Base-by-base conservation (phyloP, 2,113 vertebrate species). In the Pionites leucogaster region DNA sequence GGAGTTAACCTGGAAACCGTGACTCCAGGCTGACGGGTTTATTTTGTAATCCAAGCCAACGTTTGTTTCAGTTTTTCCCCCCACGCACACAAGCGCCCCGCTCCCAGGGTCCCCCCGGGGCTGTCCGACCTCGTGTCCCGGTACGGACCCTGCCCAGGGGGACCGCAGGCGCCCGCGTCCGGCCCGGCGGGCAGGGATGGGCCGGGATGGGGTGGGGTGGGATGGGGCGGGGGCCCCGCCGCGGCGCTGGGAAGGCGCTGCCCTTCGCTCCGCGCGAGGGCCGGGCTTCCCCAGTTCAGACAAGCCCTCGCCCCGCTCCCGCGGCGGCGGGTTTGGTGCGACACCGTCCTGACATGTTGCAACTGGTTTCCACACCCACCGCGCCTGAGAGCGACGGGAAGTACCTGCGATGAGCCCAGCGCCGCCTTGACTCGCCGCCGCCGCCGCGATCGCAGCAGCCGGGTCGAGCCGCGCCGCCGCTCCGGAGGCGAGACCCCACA, bases 351-450 rank as follows among this genome's bases (percentile, higher is more conserved):
- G 86, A 97, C 99, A 98, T 99, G 99, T 98, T 95, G 97, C 96
- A 97, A 98, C 99, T 97, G 90, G 99, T 98, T 97, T 98, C 96
- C 97, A 97, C 98, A 97, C 98, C 98, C 98, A 98, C 92, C 82
- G 96, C 90, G 97, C 96, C 94, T 92, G 97, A 94, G 92, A 97
- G 96, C 97, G 98, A 97, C 92, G 92, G 94, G 96, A 95, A 94
- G 95, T 95, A 97, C 96, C 96, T 96, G 96, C 52, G 24, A 87
- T 75, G 76, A 84, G 79, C 52, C 64, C 71, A 55, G 93, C 92
- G 57, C 47, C 70, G 76, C 70, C 87, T 29, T 77, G 93, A 95
- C 69, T 86, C 78, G 44, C 75, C 37, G 77, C 83, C 16, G 70
- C 63, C 27, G 68, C 75, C 47, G 59, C n/a, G 42, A 50, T 71